Evolutionary conservation across 2,113 vertebrate genomes (phyloP).

Genomic region (Carassius carassius): DNA sequence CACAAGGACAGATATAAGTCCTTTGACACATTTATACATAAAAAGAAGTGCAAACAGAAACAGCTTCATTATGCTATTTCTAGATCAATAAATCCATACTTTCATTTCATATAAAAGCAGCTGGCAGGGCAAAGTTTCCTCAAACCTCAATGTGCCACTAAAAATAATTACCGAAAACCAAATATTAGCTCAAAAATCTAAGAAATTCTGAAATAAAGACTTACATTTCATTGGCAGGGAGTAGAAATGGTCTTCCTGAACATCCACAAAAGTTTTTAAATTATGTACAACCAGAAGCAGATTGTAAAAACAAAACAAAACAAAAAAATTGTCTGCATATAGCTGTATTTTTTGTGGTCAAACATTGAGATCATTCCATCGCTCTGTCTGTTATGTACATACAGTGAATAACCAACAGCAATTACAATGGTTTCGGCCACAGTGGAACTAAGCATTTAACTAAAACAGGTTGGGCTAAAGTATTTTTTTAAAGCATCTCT

Average conservation of each 20-base stretch:
- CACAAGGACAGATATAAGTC: neutral
- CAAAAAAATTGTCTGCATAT: neutral
- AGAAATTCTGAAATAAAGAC: constrained; percentile 46
- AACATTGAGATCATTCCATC: constrained; percentile 31
- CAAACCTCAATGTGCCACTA: neutral
- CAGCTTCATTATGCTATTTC: neutral
- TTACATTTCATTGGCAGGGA: constrained; percentile 52
- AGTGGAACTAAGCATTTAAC: constrained; percentile 52
- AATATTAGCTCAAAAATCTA: neutral
- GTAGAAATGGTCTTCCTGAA: neutral
- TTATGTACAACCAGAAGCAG: neutral
- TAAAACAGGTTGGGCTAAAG: constrained; percentile 60
- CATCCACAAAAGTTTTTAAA: neutral
- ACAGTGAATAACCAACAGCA: constrained; percentile 60
- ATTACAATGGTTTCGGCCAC: constrained; percentile 55
- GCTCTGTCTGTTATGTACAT: constrained; percentile 29
- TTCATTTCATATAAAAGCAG: neutral
- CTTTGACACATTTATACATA: neutral
- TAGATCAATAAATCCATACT: neutral
- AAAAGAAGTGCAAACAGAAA: neutral
- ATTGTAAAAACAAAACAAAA: neutral
- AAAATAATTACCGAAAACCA: neutral
- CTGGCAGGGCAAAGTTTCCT: neutral
- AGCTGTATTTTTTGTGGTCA: neutral
- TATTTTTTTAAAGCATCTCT: too few relatives aligned